phyloP scores from a whole-genome alignment of 2,113 vertebrate species.

The Isichthys henryi region DNA sequence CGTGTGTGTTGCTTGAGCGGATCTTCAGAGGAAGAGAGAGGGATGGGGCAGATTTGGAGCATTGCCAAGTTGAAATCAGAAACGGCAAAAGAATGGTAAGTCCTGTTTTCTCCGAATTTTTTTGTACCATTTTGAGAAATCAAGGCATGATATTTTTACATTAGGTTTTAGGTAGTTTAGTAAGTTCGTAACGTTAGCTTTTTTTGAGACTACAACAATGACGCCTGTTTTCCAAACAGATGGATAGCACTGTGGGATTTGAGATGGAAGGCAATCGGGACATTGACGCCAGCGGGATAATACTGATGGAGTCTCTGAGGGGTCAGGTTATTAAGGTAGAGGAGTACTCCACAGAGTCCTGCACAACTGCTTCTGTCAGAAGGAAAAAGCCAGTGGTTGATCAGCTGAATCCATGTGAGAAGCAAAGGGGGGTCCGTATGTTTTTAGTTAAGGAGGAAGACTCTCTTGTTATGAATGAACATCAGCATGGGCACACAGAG shows the following conservation, averaged over 20 bases:
- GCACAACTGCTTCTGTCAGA: neutral
- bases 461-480: constrained; percentile 35
- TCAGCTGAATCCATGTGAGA: neutral
- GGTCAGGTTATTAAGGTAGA: constrained; percentile 49
- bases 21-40: constrained; percentile 38
- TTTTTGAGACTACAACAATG: neutral
- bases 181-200: neutral
- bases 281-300: constrained; percentile 9
- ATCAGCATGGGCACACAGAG: constrained; percentile 32
- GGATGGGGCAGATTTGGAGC: constrained; percentile 19
- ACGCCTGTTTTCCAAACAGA: neutral
- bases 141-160: neutral
- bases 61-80: neutral
- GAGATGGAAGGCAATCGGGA: constrained; percentile 16
- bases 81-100: constrained; percentile 34
- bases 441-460: constrained; percentile 61
- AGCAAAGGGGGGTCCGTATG: constrained; percentile 40
- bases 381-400: neutral
- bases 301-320: neutral
- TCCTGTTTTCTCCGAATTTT: neutral
- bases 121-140: neutral
- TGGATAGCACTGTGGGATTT: neutral
- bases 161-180: neutral
- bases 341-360: constrained; percentile 32
- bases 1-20: constrained; percentile 52